A percentile compares a stretch with the other conserved stretches of the same genome.
phyloP scores from a whole-genome alignment of 2,888 invertebrate genomes.

The Chelonus formosanus region DNA sequence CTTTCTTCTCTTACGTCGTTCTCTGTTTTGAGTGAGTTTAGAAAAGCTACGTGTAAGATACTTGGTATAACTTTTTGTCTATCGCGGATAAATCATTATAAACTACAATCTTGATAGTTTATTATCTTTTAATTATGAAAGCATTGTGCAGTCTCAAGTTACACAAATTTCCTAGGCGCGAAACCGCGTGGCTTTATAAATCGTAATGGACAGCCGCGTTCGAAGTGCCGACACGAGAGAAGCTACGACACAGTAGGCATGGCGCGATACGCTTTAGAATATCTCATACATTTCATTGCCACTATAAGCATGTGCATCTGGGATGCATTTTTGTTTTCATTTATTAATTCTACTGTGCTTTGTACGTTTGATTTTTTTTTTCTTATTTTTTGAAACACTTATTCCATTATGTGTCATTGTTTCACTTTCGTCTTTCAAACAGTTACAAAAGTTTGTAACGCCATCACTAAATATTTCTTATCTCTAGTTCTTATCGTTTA shows the following conservation, averaged over 20 bases:
- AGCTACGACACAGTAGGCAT: conserved; percentile 47
- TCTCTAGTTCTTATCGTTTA: no score
- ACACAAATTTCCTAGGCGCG: conserved; percentile 2
- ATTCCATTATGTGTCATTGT: no score
- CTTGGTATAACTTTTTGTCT: neutral
- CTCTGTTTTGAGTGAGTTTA: conserved; percentile 1
- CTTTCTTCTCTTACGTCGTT: neutral
- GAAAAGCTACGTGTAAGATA: neutral
- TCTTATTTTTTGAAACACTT: no score
- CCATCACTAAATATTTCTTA: no score
- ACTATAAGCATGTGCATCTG: conserved; percentile 3
- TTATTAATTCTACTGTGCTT: neutral
- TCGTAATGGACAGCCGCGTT: conserved; percentile 38
- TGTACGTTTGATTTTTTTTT: no score
- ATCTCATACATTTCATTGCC: conserved; percentile 7
- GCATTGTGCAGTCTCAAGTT: no score
- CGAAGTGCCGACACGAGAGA: conserved; percentile 44
- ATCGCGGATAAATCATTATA: no score
- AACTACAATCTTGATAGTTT: no score
- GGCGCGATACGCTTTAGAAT: conserved; percentile 45
- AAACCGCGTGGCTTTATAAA: conserved; percentile 44
- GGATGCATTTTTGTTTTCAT: neutral
- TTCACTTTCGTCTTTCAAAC: no score
- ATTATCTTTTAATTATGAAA: no score
- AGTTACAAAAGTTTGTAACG: no score